Evolutionary conservation across 2,797 vertebrate species (phyloP).

Genomic region (Myripristis jacobus): DNA sequence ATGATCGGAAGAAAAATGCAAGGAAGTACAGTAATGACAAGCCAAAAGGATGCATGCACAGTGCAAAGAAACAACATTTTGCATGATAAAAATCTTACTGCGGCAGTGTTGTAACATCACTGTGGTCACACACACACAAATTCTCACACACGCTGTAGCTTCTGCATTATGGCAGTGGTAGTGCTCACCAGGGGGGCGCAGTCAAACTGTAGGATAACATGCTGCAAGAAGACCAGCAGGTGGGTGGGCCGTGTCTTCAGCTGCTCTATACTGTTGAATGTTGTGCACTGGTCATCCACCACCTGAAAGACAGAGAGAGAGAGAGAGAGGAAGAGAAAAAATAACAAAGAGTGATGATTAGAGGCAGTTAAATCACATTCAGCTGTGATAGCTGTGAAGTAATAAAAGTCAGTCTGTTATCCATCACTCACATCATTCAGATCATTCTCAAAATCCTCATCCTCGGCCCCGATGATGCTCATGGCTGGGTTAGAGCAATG

Average conservation of each 20-base stretch:
- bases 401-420: not conserved
- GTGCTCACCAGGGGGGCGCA: slow-evolving; percentile 89
- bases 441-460: slow-evolving; percentile 95
- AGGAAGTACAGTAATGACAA: too few species aligned
- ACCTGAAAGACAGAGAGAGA: slow-evolving; percentile 66
- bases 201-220: slow-evolving; percentile 93
- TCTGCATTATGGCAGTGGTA: slow-evolving; percentile 1
- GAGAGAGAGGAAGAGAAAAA: not conserved
- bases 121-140: not conserved
- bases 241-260: slow-evolving; percentile 87
- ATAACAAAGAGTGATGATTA: too few species aligned
- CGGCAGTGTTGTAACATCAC: not conserved
- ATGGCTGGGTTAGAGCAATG: slow-evolving; percentile 79
- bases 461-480: slow-evolving; percentile 93
- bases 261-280: slow-evolving; percentile 86
- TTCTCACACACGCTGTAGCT: not conserved
- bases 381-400: not conserved
- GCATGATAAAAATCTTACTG: too few species aligned
- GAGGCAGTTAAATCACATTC: not conserved
- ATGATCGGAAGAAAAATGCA: too few species aligned
- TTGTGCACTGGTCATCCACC: slow-evolving; percentile 81
- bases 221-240: slow-evolving; percentile 91
- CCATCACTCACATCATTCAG: slow-evolving; percentile 85
- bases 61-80: too few species aligned
- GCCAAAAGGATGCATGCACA: too few species aligned